Evolutionary conservation across 92 coral and sea anemone species (phyloP).

Genomic region (Zoanthus sociatus): DNA sequence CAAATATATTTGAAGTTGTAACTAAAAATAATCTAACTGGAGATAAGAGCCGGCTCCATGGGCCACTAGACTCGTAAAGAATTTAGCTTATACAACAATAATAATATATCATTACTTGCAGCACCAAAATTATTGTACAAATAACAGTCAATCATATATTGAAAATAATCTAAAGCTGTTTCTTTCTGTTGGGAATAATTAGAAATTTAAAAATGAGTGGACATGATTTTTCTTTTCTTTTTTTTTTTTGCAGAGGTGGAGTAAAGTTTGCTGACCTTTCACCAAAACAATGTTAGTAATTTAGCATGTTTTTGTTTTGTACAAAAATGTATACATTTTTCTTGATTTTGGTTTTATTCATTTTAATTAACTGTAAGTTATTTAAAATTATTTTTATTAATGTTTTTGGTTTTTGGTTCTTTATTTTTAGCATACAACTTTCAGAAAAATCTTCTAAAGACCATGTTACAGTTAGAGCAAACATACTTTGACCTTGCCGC

Average conservation of each 20-base stretch:
- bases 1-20: not conserved
- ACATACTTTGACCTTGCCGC: constrained; percentile 91
- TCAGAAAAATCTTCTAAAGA: constrained; percentile 87
- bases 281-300: constrained; percentile 66
- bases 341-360: not conserved
- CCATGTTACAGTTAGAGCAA: constrained; percentile 88
- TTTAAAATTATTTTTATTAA: not conserved
- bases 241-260: constrained; percentile 81
- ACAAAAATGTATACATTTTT: not conserved
- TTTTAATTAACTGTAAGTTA: not conserved
- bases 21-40: too few relatives aligned
- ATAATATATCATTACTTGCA: too few relatives aligned
- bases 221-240: constrained; percentile 16
- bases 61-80: too few relatives aligned
- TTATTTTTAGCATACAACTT: constrained; percentile 62
- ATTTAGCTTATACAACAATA: too few relatives aligned
- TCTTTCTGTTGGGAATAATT: too few relatives aligned
- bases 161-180: too few relatives aligned
- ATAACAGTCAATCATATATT: too few relatives aligned
- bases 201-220: too few relatives aligned
- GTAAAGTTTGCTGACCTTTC: constrained; percentile 91
- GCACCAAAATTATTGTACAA: too few relatives aligned
- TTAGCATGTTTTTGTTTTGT: not conserved
- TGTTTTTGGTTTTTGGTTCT: not conserved
- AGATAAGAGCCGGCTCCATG: too few relatives aligned